Conservation (phyloP, 2,888 invertebrate species). For the Cacoxenus indagator region DNA sequence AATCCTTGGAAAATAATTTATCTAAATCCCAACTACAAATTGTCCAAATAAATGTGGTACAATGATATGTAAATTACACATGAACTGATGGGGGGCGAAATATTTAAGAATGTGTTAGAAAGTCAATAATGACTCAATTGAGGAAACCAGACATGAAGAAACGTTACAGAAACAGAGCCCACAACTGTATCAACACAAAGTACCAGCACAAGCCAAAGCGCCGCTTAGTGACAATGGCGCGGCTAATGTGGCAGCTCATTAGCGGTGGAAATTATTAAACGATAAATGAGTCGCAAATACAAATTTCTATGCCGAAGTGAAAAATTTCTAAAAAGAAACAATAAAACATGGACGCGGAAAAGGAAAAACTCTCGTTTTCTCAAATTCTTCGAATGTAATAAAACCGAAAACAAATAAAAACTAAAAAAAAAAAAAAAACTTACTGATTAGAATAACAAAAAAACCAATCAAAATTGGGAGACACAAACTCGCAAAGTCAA, state of each 20-base stretch:
- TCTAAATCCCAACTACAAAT: too few relatives aligned
- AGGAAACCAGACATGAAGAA: neutral
- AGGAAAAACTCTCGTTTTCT: conserved; percentile 54
- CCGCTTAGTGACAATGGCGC: neutral
- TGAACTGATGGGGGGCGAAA: too few relatives aligned
- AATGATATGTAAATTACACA: too few relatives aligned
- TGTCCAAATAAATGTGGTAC: too few relatives aligned
- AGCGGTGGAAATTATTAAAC: neutral
- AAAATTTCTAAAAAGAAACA: conserved; percentile 5
- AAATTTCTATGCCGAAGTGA: neutral
- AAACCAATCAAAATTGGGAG: conserved; percentile 44
- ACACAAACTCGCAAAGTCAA: conserved; percentile 34
- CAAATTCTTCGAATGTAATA: neutral
- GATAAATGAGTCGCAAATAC: neutral
- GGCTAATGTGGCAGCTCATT: neutral
- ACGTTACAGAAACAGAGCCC: neutral
- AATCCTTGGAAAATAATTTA: too few relatives aligned
- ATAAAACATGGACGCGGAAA: neutral
- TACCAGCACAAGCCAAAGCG: neutral
- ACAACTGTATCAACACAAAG: conserved; percentile 14
- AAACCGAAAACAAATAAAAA: neutral
- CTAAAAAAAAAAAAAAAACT: neutral
- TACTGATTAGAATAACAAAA: conserved; percentile 60
- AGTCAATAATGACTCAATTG: conserved; percentile 14
- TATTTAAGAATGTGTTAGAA: too few relatives aligned